A percentile compares a stretch with the other conserved stretches of the same genome.
Conservation (phyloP, 1,140 invertebrate genomes). For the Drosophila repleta region DNA sequence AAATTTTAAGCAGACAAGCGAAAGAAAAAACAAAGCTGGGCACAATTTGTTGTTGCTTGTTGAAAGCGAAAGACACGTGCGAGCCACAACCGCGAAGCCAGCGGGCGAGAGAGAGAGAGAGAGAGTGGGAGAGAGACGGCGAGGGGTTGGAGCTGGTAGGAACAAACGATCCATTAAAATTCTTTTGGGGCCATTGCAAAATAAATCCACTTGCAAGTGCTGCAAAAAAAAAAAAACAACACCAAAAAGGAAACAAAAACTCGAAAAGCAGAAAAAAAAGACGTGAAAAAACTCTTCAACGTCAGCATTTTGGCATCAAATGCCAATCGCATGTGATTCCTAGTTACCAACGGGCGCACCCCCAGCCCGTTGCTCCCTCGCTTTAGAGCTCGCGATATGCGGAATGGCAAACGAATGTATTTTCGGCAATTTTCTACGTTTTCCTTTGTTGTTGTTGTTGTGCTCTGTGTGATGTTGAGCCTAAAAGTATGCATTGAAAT, state of each 20-base stretch:
- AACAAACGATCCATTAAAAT: constrained; percentile 69
- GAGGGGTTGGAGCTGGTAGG: constrained; percentile 3
- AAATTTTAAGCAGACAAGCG: constrained; percentile 74
- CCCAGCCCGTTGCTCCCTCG: background rate
- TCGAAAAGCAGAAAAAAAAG: constrained; percentile 32
- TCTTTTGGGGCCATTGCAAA: constrained; percentile 77
- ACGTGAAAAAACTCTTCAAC: constrained; percentile 65
- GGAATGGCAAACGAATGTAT: constrained; percentile 79
- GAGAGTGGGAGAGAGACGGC: constrained; percentile 2
- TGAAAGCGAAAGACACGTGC: constrained; percentile 64
- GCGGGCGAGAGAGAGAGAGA: constrained; percentile 4
- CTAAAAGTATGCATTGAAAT: constrained; percentile 80
- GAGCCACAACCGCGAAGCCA: background rate
- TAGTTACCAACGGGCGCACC: constrained; percentile 41
- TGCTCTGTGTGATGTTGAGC: constrained; percentile 36
- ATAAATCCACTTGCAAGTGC: constrained; percentile 80
- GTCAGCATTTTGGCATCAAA: constrained; percentile 77
- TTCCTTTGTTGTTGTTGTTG: constrained; percentile 4
- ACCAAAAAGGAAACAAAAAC: constrained; percentile 22
- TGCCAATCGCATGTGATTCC: constrained; percentile 78
- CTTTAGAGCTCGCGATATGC: constrained; percentile 45
- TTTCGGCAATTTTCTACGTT: constrained; percentile 42
- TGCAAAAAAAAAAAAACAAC: constrained; percentile 62
- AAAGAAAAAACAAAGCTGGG: constrained; percentile 43
- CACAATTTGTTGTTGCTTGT: constrained; percentile 49